phyloP scores from a whole-genome alignment of 2,113 vertebrate species.

The Corythornis vintsioides region DNA sequence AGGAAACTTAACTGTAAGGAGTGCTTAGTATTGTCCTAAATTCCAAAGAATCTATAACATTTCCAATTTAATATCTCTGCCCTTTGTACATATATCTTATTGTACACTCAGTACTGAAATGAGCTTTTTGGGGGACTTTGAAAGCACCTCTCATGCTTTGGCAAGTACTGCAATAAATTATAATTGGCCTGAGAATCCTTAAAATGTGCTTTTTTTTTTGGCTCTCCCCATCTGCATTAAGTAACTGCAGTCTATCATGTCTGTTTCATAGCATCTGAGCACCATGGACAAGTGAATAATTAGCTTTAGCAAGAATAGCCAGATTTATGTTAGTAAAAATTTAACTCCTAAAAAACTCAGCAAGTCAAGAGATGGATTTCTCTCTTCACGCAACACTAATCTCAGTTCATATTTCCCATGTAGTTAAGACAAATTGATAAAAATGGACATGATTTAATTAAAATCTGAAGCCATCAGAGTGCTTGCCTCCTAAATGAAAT shows the following conservation, averaged over 20 bases:
- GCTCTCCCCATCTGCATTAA: conserved; percentile 17
- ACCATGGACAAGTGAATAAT: conserved; percentile 52
- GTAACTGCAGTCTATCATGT: conserved; percentile 54
- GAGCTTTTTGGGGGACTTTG: neutral
- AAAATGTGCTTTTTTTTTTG: conserved; percentile 26
- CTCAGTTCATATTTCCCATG: conserved; percentile 51
- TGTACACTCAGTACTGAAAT: neutral
- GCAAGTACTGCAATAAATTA: conserved; percentile 5
- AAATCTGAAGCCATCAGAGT: conserved; percentile 33
- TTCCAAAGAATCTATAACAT: neutral
- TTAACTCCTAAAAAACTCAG: conserved; percentile 62
- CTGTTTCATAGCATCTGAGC: conserved; percentile 38
- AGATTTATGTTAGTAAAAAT: conserved; percentile 54
- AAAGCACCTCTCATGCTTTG: neutral
- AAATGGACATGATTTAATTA: conserved; percentile 57
- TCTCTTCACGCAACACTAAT: conserved; percentile 58
- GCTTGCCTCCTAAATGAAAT: conserved; percentile 32
- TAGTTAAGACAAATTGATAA: conserved; percentile 57
- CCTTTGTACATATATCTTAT: neutral
- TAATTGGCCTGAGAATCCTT: neutral
- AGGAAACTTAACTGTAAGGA: neutral
- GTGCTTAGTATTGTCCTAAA: neutral
- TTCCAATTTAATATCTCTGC: neutral
- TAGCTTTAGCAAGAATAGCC: conserved; percentile 47
- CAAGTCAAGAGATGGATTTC: conserved; percentile 28